These are phyloP conservation scores for Gopherus flavomarginatus DNA, from an alignment of 2,113 vertebrate genomes.

Conservation along the genomic window DNA sequence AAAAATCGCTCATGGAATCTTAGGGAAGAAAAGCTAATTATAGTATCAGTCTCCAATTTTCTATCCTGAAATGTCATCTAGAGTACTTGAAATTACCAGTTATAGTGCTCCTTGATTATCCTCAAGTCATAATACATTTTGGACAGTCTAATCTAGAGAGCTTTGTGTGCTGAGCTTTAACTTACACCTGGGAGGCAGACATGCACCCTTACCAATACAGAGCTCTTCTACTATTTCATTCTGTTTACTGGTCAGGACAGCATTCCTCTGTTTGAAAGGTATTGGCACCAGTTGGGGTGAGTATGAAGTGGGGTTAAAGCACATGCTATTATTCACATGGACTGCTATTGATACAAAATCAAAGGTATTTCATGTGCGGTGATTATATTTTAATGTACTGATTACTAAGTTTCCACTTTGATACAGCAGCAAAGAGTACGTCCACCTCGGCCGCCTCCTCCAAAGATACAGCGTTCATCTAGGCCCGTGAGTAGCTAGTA, in stretches of 20 bases:
- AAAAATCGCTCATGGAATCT: background rate
- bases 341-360: conserved; percentile 27
- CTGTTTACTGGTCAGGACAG: rapidly evolving
- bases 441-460: conserved; percentile 83
- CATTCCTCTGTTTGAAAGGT: background rate
- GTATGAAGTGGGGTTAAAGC: background rate
- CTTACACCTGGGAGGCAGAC: background rate
- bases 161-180: background rate
- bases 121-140: background rate
- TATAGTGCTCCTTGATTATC: rapidly evolving
- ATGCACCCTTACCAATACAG: rapidly evolving
- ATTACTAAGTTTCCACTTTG: conserved; percentile 83
- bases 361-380: conserved; percentile 22
- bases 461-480: conserved; percentile 84
- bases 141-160: background rate
- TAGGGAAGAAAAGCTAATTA: background rate
- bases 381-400: conserved; percentile 60
- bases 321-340: background rate
- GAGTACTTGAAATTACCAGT: background rate
- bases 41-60: background rate
- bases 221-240: background rate
- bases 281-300: background rate
- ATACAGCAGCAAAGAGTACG: conserved; percentile 83
- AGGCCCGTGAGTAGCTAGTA: conserved; percentile 87
- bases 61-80: background rate